phyloP scores from a whole-genome alignment of 2,113 vertebrate species.

The Caranx ignobilis region DNA sequence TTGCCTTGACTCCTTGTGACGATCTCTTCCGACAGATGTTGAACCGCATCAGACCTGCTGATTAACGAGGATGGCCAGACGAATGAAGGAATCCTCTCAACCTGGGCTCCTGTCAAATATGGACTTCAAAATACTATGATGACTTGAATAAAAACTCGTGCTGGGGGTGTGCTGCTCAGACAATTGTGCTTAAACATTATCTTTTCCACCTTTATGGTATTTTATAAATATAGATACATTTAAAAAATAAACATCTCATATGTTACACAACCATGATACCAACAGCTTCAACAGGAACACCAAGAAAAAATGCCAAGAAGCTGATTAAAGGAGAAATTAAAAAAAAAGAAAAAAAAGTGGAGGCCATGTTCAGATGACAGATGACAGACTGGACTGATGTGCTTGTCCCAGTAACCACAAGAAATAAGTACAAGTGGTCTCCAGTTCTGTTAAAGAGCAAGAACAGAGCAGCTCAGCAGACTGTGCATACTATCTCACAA shows the following conservation, averaged over 20 bases:
- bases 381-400: neutral
- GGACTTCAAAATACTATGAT: constrained; percentile 13
- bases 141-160: neutral
- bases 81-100: constrained; percentile 45
- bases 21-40: constrained; percentile 74
- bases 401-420: neutral
- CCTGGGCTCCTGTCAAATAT: neutral
- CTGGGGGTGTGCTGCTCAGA: neutral
- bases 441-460: neutral
- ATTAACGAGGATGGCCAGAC: constrained; percentile 59
- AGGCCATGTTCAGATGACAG: neutral
- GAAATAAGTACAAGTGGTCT: neutral
- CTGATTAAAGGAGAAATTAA: constrained; percentile 1
- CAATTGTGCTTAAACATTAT: constrained; percentile 6
- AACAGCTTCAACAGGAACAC: constrained; percentile 26
- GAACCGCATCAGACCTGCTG: constrained; percentile 68
- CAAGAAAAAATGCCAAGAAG: neutral
- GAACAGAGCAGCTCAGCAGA: constrained; percentile 4
- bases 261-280: constrained; percentile 40
- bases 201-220: neutral
- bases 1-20: constrained; percentile 63
- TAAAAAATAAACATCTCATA: constrained; percentile 47
- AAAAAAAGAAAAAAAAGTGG: neutral
- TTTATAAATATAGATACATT: constrained; percentile 49
- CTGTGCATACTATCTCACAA: constrained; percentile 3